These are phyloP conservation scores for Acanthosepion lycidas DNA, from an alignment of 2,888 invertebrate species.

Conservation along the genomic window DNA sequence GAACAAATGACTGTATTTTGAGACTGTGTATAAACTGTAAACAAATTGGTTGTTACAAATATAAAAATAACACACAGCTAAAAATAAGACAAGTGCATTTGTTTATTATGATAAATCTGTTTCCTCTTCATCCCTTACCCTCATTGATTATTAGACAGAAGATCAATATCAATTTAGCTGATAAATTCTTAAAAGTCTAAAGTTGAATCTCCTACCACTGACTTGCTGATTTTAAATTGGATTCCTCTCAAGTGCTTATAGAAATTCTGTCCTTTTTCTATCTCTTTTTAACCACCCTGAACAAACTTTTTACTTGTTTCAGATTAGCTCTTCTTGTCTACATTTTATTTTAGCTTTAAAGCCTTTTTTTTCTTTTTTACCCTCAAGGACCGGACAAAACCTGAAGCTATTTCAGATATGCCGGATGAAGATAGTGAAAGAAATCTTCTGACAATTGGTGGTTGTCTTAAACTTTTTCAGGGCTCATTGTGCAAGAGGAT, in stretches of 20 bases:
- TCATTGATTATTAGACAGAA: neutral
- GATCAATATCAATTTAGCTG: constrained; percentile 23
- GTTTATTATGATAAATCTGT: constrained; percentile 8
- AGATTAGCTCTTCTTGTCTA: neutral
- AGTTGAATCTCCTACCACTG: constrained; percentile 11
- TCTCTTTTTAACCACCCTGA: neutral
- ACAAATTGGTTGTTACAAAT: constrained; percentile 3
- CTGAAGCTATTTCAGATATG: neutral
- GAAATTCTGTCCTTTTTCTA: neutral
- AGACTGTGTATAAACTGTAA: neutral
- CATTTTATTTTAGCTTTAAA: neutral
- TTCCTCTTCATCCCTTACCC: neutral
- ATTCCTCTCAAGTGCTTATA: neutral
- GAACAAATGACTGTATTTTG: constrained; percentile 6
- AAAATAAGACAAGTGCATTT: constrained; percentile 33
- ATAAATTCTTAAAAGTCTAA: constrained; percentile 22
- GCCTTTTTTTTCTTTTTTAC: neutral
- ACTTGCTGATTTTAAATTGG: neutral
- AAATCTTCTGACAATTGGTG: neutral
- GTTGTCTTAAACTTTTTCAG: neutral
- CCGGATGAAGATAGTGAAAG: neutral
- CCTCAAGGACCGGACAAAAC: neutral
- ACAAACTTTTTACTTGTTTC: neutral
- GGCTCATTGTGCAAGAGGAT: neutral
- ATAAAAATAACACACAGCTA: constrained; percentile 3